Base-by-base conservation (phyloP, 1,140 invertebrate species). In the Adoxophyes honmai region DNA sequence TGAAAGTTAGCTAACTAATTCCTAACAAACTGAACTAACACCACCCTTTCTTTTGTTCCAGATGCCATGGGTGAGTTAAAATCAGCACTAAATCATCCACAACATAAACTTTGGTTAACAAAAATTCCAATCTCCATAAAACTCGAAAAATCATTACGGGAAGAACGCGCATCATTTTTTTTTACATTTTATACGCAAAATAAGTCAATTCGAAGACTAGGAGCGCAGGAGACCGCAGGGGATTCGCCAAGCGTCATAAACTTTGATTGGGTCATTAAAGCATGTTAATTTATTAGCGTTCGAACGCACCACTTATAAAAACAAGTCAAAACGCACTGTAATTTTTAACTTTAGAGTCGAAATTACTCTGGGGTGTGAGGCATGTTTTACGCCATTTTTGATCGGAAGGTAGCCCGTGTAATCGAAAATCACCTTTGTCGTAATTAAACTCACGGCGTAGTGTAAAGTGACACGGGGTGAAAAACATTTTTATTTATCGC, bases 61-160 rank as follows among this genome's bases (percentile, higher is more conserved):
- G 91, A 92, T 90, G 90, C 90, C 72, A 91, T 92, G 90, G 91
- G 91, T 92, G 90, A 91, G 91, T 90, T 42, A 48, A 55, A 68
- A 58, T 68, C 65, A 21, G 44, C 75, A 70, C 21, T 86, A 88
- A 88, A 85, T 86, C 80, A 86, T 37, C 48, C 53, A 10, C 60
- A 70, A 44, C 58, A 81, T 80, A 83, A 77, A 64, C 60, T 71
- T 75, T 71, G 69, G 75, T 73, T 73, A 79, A 83, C 78, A 82
- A 81, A 84, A 88, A 84, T 85, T 85, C 79, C 85, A 88, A 86
- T 86, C 81, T 88, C 78, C 85, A 88, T 88, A 88, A 88, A 86
- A 86, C 70, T 68, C 69, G 66, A 75, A 81, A 80, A 84, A 84
- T 88, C 85, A 88, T 88, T 86, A 86, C 70, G 66, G 14, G 58